These are phyloP conservation scores for Clarias platycephalus DNA, from an alignment of 2,797 vertebrate species.

Conservation along the genomic window DNA sequence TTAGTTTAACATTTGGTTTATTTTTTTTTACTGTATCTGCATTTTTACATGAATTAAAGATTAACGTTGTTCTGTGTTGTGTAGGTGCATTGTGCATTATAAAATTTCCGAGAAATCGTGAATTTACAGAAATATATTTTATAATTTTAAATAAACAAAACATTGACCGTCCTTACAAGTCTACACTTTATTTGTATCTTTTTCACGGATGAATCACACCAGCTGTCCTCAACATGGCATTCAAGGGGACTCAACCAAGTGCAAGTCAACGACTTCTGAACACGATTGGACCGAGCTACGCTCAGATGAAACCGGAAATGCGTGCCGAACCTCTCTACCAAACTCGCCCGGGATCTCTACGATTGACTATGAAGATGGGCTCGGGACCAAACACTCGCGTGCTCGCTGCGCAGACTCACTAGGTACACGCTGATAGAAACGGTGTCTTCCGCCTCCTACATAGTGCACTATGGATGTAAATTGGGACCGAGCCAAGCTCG, in stretches of 20 bases:
- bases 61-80: background rate
- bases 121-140: background rate
- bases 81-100: background rate
- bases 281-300: background rate
- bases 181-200: background rate
- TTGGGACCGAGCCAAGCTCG: background rate
- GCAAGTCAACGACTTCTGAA: background rate
- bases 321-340: background rate
- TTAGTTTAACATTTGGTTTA: background rate
- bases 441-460: background rate
- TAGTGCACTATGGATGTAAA: background rate
- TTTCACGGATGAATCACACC: background rate
- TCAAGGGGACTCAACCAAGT: background rate
- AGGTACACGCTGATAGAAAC: background rate
- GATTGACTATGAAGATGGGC: background rate
- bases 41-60: background rate
- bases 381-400: background rate
- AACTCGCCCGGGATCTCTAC: background rate
- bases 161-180: background rate
- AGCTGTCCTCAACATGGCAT: conserved; percentile 2
- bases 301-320: conserved; percentile 3
- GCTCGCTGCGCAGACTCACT: background rate
- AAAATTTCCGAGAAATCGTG: background rate
- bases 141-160: background rate
- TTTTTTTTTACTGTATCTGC: too few species aligned